Percentiles rank a stretch among this genome's conserved stretches.
Evolutionary conservation across 1,140 invertebrate genomes (phyloP).

Genomic region (Nomia melanderi): DNA sequence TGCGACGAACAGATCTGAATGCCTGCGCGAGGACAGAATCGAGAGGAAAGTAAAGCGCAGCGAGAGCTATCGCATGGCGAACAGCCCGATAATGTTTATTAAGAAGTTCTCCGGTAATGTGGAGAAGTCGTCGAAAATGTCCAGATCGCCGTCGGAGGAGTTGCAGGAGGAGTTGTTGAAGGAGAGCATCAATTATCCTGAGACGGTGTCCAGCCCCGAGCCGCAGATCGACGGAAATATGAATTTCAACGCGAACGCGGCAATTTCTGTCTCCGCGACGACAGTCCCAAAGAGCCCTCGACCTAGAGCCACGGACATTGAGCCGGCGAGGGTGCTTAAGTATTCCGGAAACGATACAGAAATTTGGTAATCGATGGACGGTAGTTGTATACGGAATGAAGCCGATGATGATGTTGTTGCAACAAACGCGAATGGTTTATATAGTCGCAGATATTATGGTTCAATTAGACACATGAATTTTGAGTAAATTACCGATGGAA

Average conservation of each 20-base stretch:
- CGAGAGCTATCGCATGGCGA: conserved; percentile 92
- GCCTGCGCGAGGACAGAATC: conserved; percentile 14
- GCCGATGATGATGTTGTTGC: too few species aligned
- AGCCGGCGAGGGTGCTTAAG: conserved; percentile 79
- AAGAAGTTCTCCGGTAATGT: conserved; percentile 72
- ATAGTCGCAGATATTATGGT: too few species aligned
- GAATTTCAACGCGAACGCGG: conserved; percentile 68
- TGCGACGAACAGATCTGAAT: conserved; percentile 31
- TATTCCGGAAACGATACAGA: conserved; percentile 86
- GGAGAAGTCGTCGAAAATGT: conserved; percentile 73
- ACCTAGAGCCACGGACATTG: conserved; percentile 74
- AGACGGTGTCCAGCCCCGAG: conserved; percentile 82
- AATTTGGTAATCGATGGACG: conserved; percentile 84
- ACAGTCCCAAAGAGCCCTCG: conserved; percentile 73
- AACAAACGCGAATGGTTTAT: too few species aligned
- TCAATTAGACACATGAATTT: too few species aligned
- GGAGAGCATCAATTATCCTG: conserved; percentile 86
- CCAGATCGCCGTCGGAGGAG: conserved; percentile 79
- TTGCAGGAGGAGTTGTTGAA: conserved; percentile 83
- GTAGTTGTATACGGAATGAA: background rate
- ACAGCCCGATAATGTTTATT: conserved; percentile 85
- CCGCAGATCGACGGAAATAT: conserved; percentile 72
- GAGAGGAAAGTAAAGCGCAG: conserved; percentile 87
- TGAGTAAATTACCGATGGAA: too few species aligned
- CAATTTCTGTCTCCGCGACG: conserved; percentile 55